A percentile compares a stretch with the other conserved stretches of the same genome.
Evolutionary conservation across 2,113 vertebrate species (phyloP).

Genomic region (Lichenostomus cassidix): DNA sequence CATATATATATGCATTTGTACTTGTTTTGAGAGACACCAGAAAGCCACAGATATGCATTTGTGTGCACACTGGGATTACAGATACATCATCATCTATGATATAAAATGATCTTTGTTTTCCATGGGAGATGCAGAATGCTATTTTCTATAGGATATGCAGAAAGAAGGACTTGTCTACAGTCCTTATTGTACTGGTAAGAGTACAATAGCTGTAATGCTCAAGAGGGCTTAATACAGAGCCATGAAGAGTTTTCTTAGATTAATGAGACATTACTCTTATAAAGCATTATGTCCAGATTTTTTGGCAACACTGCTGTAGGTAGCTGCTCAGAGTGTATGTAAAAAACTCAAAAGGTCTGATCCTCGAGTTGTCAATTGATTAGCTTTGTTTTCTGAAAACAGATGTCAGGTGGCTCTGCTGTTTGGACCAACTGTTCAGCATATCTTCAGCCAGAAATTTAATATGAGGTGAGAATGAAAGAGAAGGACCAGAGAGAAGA

Average conservation of each 20-base stretch:
- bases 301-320: not conserved
- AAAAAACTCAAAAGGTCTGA: not conserved
- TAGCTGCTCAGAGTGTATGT: not conserved
- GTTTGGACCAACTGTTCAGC: conserved; percentile 44
- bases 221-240: not conserved
- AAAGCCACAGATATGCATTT: not conserved
- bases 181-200: not conserved
- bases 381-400: conserved; percentile 36
- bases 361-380: not conserved
- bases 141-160: not conserved
- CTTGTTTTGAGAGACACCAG: not conserved
- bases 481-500: conserved; percentile 12
- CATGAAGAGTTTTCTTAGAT: not conserved
- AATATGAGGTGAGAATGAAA: conserved; percentile 44
- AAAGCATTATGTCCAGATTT: not conserved
- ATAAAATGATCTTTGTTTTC: not conserved
- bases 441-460: conserved; percentile 52
- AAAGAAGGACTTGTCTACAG: not conserved
- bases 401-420: conserved; percentile 40
- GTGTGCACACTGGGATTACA: not conserved
- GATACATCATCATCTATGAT: not conserved
- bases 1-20: not conserved
- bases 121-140: not conserved
- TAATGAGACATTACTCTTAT: not conserved
- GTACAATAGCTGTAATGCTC: not conserved